A percentile compares a stretch with the other conserved stretches of the same genome.
Evolutionary conservation across 2,113 vertebrate genomes (phyloP).

Genomic region (Otolemur garnettii): DNA sequence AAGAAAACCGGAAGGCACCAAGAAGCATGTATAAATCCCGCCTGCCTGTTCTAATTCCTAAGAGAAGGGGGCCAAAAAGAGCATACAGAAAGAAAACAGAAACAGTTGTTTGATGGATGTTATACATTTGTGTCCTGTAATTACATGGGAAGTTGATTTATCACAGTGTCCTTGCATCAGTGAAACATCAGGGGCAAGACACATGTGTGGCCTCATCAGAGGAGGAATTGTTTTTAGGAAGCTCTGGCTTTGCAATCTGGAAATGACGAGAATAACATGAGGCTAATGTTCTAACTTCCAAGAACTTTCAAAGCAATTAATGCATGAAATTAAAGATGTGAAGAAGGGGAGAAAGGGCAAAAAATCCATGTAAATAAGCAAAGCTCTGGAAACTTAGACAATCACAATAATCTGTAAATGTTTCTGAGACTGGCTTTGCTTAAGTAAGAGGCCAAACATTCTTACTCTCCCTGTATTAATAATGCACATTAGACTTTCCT

Average conservation of each 20-base stretch:
- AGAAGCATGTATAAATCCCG: not conserved
- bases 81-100: not conserved
- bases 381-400: conserved; percentile 43
- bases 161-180: conserved; percentile 76
- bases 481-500: not conserved
- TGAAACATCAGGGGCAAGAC: conserved; percentile 59
- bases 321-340: conserved; percentile 75
- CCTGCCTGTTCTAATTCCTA: not conserved
- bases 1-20: not conserved
- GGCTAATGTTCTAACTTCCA: conserved; percentile 71
- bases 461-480: not conserved
- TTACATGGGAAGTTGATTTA: conserved; percentile 81
- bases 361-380: conserved; percentile 56
- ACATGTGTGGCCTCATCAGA: conserved; percentile 67
- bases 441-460: not conserved
- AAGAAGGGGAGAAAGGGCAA: conserved; percentile 64
- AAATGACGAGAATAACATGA: conserved; percentile 60
- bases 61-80: not conserved
- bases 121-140: conserved; percentile 77
- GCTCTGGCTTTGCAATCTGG: conserved; percentile 55
- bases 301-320: conserved; percentile 77
- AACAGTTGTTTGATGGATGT: conserved; percentile 76
- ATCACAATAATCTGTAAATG: conserved; percentile 5
- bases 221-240: conserved; percentile 72
- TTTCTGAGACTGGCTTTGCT: conserved; percentile 38